A percentile compares a stretch with the other conserved stretches of the same genome.
These are phyloP conservation scores for Pipistrellus pipistrellus DNA, from an alignment of 2,797 vertebrate species.

Conservation along the genomic window DNA sequence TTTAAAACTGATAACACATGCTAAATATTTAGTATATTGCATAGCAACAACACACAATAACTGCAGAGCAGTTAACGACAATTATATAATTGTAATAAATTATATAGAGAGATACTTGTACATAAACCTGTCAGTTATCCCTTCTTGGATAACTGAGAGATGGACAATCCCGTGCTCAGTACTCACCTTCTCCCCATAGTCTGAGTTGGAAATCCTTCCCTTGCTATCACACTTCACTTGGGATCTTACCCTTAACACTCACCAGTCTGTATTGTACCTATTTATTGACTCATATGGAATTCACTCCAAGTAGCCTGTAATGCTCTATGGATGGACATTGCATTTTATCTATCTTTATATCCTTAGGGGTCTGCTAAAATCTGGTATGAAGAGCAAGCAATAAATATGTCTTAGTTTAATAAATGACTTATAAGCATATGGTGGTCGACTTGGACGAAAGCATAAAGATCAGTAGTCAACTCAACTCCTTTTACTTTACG, in stretches of 20 bases:
- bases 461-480: not conserved
- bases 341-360: not conserved
- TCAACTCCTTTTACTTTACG: not conserved
- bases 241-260: not conserved
- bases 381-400: not conserved
- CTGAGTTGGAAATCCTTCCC: not conserved
- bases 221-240: not conserved
- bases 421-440: not conserved
- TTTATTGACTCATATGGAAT: not conserved
- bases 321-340: not conserved
- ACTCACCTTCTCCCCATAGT: not conserved
- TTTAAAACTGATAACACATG: not conserved
- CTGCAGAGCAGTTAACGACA: not conserved
- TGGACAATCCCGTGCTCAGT: not conserved
- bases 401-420: constrained; percentile 25
- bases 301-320: not conserved
- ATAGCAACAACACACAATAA: not conserved
- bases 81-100: not conserved
- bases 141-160: not conserved
- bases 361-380: not conserved
- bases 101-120: not conserved
- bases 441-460: not conserved
- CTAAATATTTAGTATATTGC: not conserved
- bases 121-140: not conserved
- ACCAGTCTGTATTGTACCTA: not conserved